Evolutionary conservation across 2,113 vertebrate genomes (phyloP), one percentile per base, ranked within the genome.

Genomic region (Saguinus midas): DNA sequence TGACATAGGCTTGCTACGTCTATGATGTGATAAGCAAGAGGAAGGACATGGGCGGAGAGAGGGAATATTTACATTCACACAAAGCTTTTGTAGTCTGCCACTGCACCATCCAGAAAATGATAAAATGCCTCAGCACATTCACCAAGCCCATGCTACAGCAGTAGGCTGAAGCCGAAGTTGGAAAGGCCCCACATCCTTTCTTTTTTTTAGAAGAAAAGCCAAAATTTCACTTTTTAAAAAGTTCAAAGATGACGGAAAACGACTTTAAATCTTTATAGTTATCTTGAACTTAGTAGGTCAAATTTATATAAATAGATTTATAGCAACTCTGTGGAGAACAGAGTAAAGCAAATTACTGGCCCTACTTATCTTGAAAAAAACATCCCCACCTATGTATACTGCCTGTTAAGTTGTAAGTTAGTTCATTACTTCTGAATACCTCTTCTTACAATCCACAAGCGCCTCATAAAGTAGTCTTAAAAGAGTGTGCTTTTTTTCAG

Each of bases 391-490:
- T 16, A 23, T 20, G 85, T 57, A 50, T 18, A 61, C 2, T 57
- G 27, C 35, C 91, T 25, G 37, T 58, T 94, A 43, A 82, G 35
- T 70, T 25, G 12, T 86, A 48, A 23, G 20, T 81, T 21, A 37
- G 35, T 32, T 32, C 23, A 76, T n/a, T 75, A 25, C 87, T 61
- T 92, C 43, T 95, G 25, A 32, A 91, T 99, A 99, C 99, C 99
- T 99, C 98, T 99, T 99, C 97, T 99, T 99, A 98, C 99, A 99
- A 98, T 99, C 99, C 83, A 99, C 99, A 48, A 99, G 98, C 2
- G 99, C 99, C 96, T 99, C 99, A 97, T 99, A 99, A 29, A 99
- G 99, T 83, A 99, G 98, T 96, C 99, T 99, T 98, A 99, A 98
- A 45, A 99, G 99, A 45, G 98, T 99, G 78, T 99, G 99, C 80